Base-by-base conservation (phyloP, 2,888 invertebrate genomes). In the Spilarctia lutea region DNA sequence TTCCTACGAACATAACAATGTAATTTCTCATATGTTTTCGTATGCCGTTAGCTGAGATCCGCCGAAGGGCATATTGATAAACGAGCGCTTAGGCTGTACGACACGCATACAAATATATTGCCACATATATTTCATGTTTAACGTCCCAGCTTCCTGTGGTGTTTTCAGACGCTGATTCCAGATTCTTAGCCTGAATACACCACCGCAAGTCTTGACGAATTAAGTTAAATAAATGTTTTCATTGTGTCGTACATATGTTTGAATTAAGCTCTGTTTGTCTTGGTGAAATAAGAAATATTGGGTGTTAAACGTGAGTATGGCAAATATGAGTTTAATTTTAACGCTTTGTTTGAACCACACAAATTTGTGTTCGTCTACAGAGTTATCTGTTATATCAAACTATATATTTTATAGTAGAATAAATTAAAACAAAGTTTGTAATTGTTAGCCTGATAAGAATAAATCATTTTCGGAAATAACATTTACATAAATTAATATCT, bases 11-110 rank as follows among this genome's bases (percentile, higher is more conserved):
- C 81, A 80, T 75, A 73, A 79, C 84, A 82, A 87, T 88, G 87
- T 90, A 87, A 87, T 88, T 85, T 88, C 85, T 86, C 86, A 78
- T 81, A 89, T 88, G 86, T 88, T 89, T 88, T 88, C 85, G 84
- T 85, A 82, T 83, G 84, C 85, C 84, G 81, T 83, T 83, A 87
- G 84, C 84, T 84, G 83, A 87, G 90, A 90, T 90, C 89, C 85
- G 89, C 89, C 87, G 86, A 90, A 92, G 91, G 91, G 91, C 88
- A 85, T 92, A 94, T 94, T 94, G 94, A 94, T 93, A 93, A 92
- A 94, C 91, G 92, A 89, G 90, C 91, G 90, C 86, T 91, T 89
- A 91, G 86, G 79, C 87, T 82, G 78, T 89, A 84, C 88, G 91
- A 90, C 91, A 90, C 89, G 92, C 93, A 93, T 92, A 92, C 91